Evolutionary conservation across 2,797 vertebrate species (phyloP).

Genomic region (Acanthopagrus latus): DNA sequence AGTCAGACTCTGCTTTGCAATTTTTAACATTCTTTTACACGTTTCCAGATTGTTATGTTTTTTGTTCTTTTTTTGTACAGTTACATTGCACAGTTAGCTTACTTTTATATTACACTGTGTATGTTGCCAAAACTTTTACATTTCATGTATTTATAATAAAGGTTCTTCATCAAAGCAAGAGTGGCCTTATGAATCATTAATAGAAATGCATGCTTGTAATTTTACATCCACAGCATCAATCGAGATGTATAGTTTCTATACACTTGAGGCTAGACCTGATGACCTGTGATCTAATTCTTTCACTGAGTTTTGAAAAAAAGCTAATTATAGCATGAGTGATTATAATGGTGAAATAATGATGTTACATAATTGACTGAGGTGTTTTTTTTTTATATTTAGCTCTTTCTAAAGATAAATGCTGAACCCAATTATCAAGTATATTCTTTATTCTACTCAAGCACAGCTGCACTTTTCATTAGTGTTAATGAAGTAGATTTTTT

Average conservation of each 20-base stretch:
- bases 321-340: constrained; percentile 5
- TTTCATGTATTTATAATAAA: constrained; percentile 90
- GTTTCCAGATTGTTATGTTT: constrained; percentile 66
- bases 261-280: constrained; percentile 1
- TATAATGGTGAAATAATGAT: neutral
- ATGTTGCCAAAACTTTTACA: constrained; percentile 72
- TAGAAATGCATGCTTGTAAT: constrained; percentile 78
- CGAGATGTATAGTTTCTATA: constrained; percentile 27
- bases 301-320: constrained; percentile 11
- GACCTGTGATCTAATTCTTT: constrained; percentile 13
- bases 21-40: constrained; percentile 54
- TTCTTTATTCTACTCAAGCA: constrained; percentile 18
- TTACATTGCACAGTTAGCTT: constrained; percentile 67
- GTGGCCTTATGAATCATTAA: constrained; percentile 87
- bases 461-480: neutral
- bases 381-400: constrained; percentile 10
- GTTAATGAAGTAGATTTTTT: neutral
- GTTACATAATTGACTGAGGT: constrained; percentile 11
- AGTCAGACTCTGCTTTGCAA: constrained; percentile 45
- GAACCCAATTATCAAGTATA: constrained; percentile 1
- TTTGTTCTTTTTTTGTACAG: constrained; percentile 62
- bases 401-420: constrained; percentile 26
- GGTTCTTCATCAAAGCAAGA: constrained; percentile 83
- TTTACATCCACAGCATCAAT: constrained; percentile 50
- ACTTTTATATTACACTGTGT: constrained; percentile 68